Conservation (phyloP, 92 coral and sea anemone genomes). For the Palythoa caribaeorum region DNA sequence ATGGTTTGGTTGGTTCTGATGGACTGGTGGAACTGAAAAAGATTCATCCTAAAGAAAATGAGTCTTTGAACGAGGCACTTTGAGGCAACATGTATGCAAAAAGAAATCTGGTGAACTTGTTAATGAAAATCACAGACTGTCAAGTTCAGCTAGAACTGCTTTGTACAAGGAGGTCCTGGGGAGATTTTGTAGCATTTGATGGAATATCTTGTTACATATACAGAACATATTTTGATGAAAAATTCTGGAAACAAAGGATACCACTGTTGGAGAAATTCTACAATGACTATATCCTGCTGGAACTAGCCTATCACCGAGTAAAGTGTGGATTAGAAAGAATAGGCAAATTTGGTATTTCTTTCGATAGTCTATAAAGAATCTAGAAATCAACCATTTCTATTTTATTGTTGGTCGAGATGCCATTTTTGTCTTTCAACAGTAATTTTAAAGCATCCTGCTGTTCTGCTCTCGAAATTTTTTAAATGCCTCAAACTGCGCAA, state of each 20-base stretch:
- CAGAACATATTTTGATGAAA: slow-evolving; percentile 42
- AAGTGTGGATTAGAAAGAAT: slow-evolving; percentile 55
- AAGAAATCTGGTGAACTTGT: slow-evolving; percentile 50
- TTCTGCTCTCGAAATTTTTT: no score
- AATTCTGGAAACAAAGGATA: slow-evolving; percentile 51
- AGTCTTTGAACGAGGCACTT: slow-evolving; percentile 57
- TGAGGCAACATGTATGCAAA: slow-evolving; percentile 49
- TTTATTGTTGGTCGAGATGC: no score
- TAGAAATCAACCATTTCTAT: neutral
- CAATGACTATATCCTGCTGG: slow-evolving; percentile 49
- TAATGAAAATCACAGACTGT: slow-evolving; percentile 50
- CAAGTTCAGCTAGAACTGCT: slow-evolving; percentile 57
- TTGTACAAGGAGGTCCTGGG: slow-evolving; percentile 54
- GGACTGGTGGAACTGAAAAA: slow-evolving; percentile 53
- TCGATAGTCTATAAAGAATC: slow-evolving; percentile 41
- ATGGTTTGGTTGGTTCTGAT: slow-evolving; percentile 59
- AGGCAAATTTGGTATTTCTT: slow-evolving; percentile 64
- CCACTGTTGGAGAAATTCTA: slow-evolving; percentile 48
- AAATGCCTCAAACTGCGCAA: no score
- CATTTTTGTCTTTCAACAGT: no score
- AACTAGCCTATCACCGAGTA: slow-evolving; percentile 65
- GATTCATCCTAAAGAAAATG: slow-evolving; percentile 58
- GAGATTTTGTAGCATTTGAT: slow-evolving; percentile 62
- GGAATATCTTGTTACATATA: slow-evolving; percentile 41
- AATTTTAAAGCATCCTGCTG: no score